Base-by-base conservation (phyloP, 2,113 vertebrate genomes). In the Syngnathus floridae region DNA sequence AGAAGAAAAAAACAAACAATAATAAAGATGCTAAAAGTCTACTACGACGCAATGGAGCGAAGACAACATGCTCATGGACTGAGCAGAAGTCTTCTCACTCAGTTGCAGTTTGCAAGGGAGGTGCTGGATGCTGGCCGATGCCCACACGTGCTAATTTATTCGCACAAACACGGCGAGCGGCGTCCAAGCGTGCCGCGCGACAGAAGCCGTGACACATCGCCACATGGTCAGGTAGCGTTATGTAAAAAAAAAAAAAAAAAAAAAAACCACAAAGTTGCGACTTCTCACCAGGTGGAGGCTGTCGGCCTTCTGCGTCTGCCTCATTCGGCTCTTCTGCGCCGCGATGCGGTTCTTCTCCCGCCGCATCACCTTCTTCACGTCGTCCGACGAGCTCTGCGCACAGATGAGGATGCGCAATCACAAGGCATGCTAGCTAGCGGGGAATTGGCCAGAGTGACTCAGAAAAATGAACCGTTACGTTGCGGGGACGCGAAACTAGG, bases 261-360 rank as follows among this genome's bases (percentile, higher is more conserved):
- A 16, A 40, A 9, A 40, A 0, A 8, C 22, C 26, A 26, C 26
- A 26, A 31, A 4, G n/a, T 21, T 5, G 36, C 4, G 31, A 48
- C 43, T 76, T 76, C 94, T 97, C 82, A 99, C 97, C 95, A 98
- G 85, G 81, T 99, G 97, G 74, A 99, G 88, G 0, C 88, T 95
- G 88, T 98, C 96, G 0, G 97, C 97, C 81, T 96, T 98, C 88
- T 94, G 93, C 0, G 95, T 99, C 84, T 99, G 97, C 71, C 95
- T 92, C 90, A 95, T 91, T 61, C 97, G 90, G 90, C 97, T 99
- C 84, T 98, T 99, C 91, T 99, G 97, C 26, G 97, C 95, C 16
- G 97, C 97, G 0, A 99, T 94, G 2, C 97, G 94, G 69, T 99
- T 99, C 88, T 99, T 99, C 82, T 98, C 96, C 54, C 97, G 86